Evolutionary conservation across 2,888 invertebrate genomes (phyloP), one percentile per base, ranked within the genome.

Genomic region (Molanna angustata): DNA sequence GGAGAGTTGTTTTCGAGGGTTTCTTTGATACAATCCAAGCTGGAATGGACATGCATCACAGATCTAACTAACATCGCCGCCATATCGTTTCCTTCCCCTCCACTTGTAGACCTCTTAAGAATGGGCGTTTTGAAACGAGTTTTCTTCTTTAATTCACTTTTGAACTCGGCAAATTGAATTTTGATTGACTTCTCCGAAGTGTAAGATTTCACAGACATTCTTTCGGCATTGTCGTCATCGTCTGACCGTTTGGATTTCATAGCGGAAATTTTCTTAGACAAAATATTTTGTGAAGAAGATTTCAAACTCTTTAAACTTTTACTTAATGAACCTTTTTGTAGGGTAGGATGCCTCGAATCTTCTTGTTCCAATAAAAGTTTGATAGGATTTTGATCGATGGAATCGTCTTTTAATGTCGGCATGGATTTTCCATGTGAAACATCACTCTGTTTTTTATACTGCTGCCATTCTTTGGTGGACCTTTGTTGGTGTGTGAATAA

Each of bases 31-130:
- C 78, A 76, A 56, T 80, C 79, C 13, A 83, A 69, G 63, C 79
- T 80, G 3, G 79, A 78, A 37, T 79, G 78, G 3, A 77, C 80
- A 50, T 79, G 77, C 60, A 83, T 77, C 1, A 86, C 79, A 2
- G 85, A 84, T 56, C 82, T 73, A 6, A 85, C 85, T 14, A 86
- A 68, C 41, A 85, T 72, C 11, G 85, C 81, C 0, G 84, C 84
- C 79, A 86, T 84, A 1, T 80, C 79, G 47, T 79, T 78, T 1
- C 78, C 78, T 61, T 79, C 76, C 27, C 76, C 79, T 45, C 68
- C 67, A 59, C 67, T 69, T n/a, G 62, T 60, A 2, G 71, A 64
- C 62, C 70, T 74, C 14, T 66, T 65, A 37, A 73, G 66, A 53
- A 69, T 71, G 0, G 71, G 70, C 41, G 76, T 71, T 61, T 76